Evolutionary conservation across 2,113 vertebrate species (phyloP).

Genomic region (Mus spicilegus): DNA sequence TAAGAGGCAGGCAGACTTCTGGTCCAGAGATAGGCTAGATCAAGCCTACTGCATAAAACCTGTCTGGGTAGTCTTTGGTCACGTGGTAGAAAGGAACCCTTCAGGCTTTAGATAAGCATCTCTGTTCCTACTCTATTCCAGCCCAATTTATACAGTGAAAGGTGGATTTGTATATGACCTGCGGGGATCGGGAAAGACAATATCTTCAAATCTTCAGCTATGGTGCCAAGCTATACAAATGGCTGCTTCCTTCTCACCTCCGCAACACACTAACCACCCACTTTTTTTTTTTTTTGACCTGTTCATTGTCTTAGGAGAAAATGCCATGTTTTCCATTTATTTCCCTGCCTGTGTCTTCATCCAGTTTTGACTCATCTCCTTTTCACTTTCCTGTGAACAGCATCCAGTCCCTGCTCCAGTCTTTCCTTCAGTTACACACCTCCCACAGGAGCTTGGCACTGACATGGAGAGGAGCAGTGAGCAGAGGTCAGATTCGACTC

Average conservation of each 20-base stretch:
- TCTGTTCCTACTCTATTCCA: constrained; percentile 45
- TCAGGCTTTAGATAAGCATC: constrained; percentile 73
- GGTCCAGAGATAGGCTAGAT: constrained; percentile 63
- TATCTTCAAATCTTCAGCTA: neutral
- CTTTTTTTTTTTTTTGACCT: neutral
- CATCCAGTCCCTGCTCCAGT: neutral
- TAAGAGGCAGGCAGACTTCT: neutral
- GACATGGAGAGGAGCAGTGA: neutral
- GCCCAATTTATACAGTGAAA: neutral
- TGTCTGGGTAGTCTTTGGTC: constrained; percentile 66
- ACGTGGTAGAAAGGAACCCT: constrained; percentile 80
- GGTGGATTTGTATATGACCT: neutral
- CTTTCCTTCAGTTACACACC: neutral
- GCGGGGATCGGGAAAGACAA: neutral
- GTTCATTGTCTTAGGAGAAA: neutral
- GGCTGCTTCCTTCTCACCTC: neutral
- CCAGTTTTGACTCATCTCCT: neutral
- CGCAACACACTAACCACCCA: neutral
- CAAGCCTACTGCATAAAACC: constrained; percentile 67
- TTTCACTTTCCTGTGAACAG: neutral
- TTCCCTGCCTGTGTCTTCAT: neutral
- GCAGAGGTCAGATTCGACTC: neutral
- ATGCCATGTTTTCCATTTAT: neutral
- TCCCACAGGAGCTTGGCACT: neutral
- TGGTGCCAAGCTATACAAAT: neutral